Conservation (phyloP, 37 sponge, comb jelly and placozoan genomes). For the Bolinopsis microptera region DNA sequence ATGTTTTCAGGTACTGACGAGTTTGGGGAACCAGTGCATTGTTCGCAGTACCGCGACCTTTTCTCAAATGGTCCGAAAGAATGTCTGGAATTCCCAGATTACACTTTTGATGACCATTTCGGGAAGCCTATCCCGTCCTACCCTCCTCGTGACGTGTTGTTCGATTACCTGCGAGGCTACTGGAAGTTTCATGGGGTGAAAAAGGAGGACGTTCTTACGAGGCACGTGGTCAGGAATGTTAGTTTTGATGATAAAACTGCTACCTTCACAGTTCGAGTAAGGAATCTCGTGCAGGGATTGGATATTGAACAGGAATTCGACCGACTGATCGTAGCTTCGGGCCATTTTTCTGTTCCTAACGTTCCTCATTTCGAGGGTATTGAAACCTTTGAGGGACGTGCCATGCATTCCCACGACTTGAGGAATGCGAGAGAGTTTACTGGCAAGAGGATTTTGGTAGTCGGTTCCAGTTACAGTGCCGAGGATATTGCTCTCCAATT, state of each 20-base stretch:
- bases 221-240: conserved; percentile 33
- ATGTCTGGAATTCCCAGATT: conserved; percentile 68
- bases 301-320: conserved; percentile 66
- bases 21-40: conserved; percentile 67
- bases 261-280: conserved; percentile 52
- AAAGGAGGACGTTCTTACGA: conserved; percentile 62
- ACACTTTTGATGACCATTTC: conserved; percentile 72
- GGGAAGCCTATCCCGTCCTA: conserved; percentile 69
- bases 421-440: conserved; percentile 69
- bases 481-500: conserved; percentile 72
- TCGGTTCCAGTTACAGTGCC: conserved; percentile 69
- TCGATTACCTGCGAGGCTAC: conserved; percentile 68
- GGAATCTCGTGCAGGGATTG: conserved; percentile 8
- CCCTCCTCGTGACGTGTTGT: conserved; percentile 68
- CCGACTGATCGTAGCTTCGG: conserved; percentile 68
- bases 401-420: conserved; percentile 72
- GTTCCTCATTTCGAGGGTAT: conserved; percentile 68
- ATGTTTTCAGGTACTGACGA: conserved; percentile 68
- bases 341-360: conserved; percentile 69
- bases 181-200: not conserved
- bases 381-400: conserved; percentile 68
- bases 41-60: conserved; percentile 67
- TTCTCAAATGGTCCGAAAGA: conserved; percentile 75
- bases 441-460: conserved; percentile 56
- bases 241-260: not conserved